Evolutionary conservation across 2,113 vertebrate species (phyloP).

Genomic region (Nicator chloris): DNA sequence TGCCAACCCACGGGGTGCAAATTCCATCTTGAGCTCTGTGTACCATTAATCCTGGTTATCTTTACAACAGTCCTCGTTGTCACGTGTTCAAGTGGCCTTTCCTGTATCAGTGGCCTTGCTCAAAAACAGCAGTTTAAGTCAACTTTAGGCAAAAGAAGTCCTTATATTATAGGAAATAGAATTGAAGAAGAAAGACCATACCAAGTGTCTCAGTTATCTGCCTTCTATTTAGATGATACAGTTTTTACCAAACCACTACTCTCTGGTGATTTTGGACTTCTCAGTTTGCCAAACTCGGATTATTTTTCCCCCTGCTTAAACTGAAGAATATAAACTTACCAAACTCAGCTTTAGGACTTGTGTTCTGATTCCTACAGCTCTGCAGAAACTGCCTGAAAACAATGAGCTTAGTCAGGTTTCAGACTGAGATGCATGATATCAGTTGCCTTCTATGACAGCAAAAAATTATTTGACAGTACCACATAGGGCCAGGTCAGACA

Average conservation of each 20-base stretch:
- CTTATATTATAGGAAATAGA: not conserved
- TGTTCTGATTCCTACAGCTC: not conserved
- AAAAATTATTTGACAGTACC: not conserved
- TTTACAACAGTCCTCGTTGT: not conserved
- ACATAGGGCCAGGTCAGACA: not conserved
- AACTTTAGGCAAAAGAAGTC: not conserved
- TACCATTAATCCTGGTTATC: not conserved
- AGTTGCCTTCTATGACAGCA: not conserved
- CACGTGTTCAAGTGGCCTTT: fast-evolving
- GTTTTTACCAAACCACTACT: not conserved
- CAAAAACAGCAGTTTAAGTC: not conserved
- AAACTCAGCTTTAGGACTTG: not conserved
- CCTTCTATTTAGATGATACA: not conserved
- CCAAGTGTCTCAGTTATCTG: not conserved
- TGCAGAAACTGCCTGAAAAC: not conserved
- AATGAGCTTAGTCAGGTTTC: not conserved
- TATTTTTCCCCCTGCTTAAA: fast-evolving
- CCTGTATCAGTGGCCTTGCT: not conserved
- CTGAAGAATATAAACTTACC: not conserved
- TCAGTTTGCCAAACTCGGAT: not conserved
- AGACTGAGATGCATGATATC: not conserved
- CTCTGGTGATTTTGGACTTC: not conserved
- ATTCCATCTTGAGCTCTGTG: not conserved
- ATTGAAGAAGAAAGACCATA: not conserved
- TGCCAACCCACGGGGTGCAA: not conserved